phyloP scores from a whole-genome alignment of 2,888 invertebrate species.

The Platycheirus rosarum region DNA sequence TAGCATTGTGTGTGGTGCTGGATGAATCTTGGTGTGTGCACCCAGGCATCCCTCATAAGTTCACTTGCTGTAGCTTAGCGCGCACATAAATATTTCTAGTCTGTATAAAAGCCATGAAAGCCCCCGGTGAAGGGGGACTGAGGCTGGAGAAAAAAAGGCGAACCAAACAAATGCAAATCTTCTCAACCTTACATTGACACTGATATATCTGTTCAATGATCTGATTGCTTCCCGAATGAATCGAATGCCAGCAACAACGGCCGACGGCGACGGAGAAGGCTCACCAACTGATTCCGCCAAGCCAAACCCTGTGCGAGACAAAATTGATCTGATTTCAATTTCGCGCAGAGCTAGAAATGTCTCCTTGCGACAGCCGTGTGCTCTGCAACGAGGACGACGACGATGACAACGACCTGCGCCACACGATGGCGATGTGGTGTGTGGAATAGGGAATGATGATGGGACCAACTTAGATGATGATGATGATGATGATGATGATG shows the following conservation, averaged over 20 bases:
- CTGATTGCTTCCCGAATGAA: slow-evolving; percentile 73
- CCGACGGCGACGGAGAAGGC: slow-evolving; percentile 33
- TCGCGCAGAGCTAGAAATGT: slow-evolving; percentile 73
- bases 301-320: slow-evolving; percentile 55
- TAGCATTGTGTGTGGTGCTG: slow-evolving; percentile 73
- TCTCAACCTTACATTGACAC: slow-evolving; percentile 74
- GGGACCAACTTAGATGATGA: slow-evolving; percentile 58
- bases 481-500: slow-evolving; percentile 45
- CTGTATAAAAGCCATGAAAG: slow-evolving; percentile 75
- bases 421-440: slow-evolving; percentile 55
- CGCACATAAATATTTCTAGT: slow-evolving; percentile 25
- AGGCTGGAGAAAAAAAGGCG: slow-evolving; percentile 10
- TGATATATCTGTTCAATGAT: slow-evolving; percentile 74
- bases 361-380: slow-evolving; percentile 66
- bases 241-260: slow-evolving; percentile 52
- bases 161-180: slow-evolving; percentile 71
- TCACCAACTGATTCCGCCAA: slow-evolving; percentile 53
- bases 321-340: slow-evolving; percentile 74
- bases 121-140: slow-evolving; percentile 5
- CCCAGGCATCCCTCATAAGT: slow-evolving; percentile 74
- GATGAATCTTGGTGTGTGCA: slow-evolving; percentile 75
- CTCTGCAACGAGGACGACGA: too few relatives aligned
- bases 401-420: slow-evolving; percentile 37
- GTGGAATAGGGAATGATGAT: slow-evolving; percentile 67
- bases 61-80: slow-evolving; percentile 58